Evolutionary conservation across 2,797 vertebrate species (phyloP), one percentile per base, ranked within the genome.

Genomic region (Pachyuromys duprasi): DNA sequence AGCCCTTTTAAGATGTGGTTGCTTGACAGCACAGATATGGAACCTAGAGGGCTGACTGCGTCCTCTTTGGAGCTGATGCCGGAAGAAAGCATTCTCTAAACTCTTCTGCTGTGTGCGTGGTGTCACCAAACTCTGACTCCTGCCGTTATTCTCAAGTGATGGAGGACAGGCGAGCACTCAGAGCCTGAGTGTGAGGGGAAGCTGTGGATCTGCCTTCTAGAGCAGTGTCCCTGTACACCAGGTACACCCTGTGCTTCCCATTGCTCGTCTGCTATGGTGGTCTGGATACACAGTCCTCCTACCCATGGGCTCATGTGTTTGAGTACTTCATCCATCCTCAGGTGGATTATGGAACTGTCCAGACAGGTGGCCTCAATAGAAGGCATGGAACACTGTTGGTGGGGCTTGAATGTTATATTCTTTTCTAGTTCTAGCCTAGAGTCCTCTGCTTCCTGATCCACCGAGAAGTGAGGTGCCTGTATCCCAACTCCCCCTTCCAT

Each of bases 101-200:
- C 8, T 20, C 69, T 7, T 63, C n/a, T 0, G 0, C 28, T 31
- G n/a, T 42, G 20, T 26, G 28, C 26, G 3, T 0, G 5, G 33
- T 22, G 3, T 15, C 2, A 17, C 45, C 39, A 0, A 89, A 17
- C 18, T 76, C 45, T 49, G 12, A 42, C 24, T 0, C 18, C 0
- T 0, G 31, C 53, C 81, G 5, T n/a, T 33, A 3, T 36, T n/a
- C 42, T 49, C 7, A 36, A 53, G n/a, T 5, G 49, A 83, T 39
- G 20, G n/a, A 17, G 5, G n/a, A 69, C 49, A 33, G 62, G 91
- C 13, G 20, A 84, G 45, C 0, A 8, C 15, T 70, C 45, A 9
- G 53, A 76, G 74, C 9, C 28, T 8, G 60, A 17, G 8, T 3
- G 1, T 4, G 36, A 62, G 4, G 7, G 24, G 57, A 49, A 12